phyloP scores from a whole-genome alignment of 2,797 vertebrate species.

The Adelosebastes latens region DNA sequence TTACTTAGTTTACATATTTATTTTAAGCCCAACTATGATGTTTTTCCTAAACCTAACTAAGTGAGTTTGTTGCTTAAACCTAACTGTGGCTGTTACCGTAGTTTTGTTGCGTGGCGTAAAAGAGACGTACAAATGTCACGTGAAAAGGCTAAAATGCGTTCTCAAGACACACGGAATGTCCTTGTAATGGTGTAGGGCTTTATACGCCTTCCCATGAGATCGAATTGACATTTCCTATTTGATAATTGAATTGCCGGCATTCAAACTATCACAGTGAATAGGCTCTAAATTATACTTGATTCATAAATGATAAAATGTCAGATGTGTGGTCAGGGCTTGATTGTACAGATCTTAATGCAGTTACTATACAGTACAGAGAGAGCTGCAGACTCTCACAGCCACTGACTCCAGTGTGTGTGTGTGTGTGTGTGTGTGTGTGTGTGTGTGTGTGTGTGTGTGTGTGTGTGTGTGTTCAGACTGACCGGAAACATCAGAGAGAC shows the following conservation, averaged over 20 bases:
- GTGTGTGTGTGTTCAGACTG: constrained; percentile 28
- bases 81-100: too few relatives aligned
- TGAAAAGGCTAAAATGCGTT: too few relatives aligned
- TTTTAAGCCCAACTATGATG: too few relatives aligned
- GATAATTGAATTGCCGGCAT: not conserved
- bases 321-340: not conserved
- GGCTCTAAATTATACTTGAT: not conserved
- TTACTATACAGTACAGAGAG: not conserved
- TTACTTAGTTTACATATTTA: too few relatives aligned
- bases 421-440: not conserved
- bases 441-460: constrained; percentile 3
- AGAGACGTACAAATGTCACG: too few relatives aligned
- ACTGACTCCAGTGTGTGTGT: not conserved
- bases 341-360: not conserved
- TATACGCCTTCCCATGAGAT: too few relatives aligned
- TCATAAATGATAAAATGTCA: not conserved
- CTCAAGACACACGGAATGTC: too few relatives aligned
- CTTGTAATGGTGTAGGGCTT: too few relatives aligned
- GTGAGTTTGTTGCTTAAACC: too few relatives aligned
- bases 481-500: constrained; percentile 64
- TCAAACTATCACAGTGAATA: not conserved
- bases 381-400: not conserved
- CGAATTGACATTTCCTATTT: not conserved
- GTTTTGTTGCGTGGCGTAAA: too few relatives aligned
- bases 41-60: too few relatives aligned